Conservation (phyloP, 2,888 invertebrate species). For the Hirtodrosophila histrioides region DNA sequence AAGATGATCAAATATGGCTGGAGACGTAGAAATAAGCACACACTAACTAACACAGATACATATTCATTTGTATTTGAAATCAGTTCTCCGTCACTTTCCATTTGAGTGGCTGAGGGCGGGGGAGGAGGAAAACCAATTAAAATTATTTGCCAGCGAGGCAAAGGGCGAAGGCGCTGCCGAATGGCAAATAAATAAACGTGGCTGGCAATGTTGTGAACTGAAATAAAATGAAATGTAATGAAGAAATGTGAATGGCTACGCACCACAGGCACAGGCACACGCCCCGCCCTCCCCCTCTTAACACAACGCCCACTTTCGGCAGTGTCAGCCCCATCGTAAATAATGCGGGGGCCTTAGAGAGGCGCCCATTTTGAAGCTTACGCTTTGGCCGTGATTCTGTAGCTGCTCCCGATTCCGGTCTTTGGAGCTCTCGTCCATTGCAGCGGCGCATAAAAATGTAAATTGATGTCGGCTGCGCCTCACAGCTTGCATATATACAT, state of each 20-base stretch:
- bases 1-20: constrained; percentile 39
- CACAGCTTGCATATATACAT: constrained; percentile 62
- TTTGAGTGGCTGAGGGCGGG: neutral
- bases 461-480: constrained; percentile 75
- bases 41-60: neutral
- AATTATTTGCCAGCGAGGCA: constrained; percentile 67
- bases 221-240: constrained; percentile 74
- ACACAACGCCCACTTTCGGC: constrained; percentile 42
- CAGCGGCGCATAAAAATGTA: constrained; percentile 78
- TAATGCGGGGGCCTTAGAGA: constrained; percentile 76
- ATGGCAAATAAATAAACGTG: constrained; percentile 73
- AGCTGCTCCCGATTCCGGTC: constrained; percentile 12
- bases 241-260: constrained; percentile 70
- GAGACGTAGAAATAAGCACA: constrained; percentile 22
- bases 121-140: constrained; percentile 70
- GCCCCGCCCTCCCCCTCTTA: constrained; percentile 13
- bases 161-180: constrained; percentile 67
- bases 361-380: constrained; percentile 58
- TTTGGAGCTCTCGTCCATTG: constrained; percentile 56
- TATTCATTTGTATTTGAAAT: constrained; percentile 28
- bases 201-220: constrained; percentile 60
- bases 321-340: constrained; percentile 65
- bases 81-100: constrained; percentile 42
- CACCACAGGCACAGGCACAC: constrained; percentile 24
- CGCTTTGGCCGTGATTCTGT: constrained; percentile 62